phyloP scores from a whole-genome alignment of 2,113 vertebrate species.

The Chaetops frenatus region DNA sequence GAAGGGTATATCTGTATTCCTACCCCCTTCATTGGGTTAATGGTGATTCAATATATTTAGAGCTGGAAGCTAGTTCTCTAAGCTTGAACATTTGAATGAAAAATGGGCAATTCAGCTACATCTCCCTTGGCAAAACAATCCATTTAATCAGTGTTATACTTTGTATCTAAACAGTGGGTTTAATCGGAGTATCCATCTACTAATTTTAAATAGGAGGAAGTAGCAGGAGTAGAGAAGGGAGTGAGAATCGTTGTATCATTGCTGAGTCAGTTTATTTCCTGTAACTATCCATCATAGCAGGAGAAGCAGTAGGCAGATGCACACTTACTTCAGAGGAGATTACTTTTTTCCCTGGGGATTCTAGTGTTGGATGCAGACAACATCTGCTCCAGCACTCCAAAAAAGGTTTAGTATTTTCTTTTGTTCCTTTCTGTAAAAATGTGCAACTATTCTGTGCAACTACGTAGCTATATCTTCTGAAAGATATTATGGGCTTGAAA shows the following conservation, averaged over 20 bases:
- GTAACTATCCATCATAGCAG: slow-evolving; percentile 81
- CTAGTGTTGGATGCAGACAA: slow-evolving; percentile 61
- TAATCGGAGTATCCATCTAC: slow-evolving; percentile 82
- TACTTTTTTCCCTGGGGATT: slow-evolving; percentile 64
- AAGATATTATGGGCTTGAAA: not conserved
- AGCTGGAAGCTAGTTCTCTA: slow-evolving; percentile 73
- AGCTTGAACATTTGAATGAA: slow-evolving; percentile 77
- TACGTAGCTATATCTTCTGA: not conserved
- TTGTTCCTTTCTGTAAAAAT: not conserved
- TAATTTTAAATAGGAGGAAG: slow-evolving; percentile 76
- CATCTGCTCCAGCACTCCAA: slow-evolving; percentile 73
- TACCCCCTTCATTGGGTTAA: slow-evolving; percentile 72
- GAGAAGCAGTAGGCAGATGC: slow-evolving; percentile 75
- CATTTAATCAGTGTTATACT: slow-evolving; percentile 86
- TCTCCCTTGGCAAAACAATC: slow-evolving; percentile 76
- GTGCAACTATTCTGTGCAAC: not conserved
- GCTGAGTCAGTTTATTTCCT: slow-evolving; percentile 83
- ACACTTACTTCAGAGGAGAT: slow-evolving; percentile 60
- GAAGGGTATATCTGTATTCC: slow-evolving; percentile 40
- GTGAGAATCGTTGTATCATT: slow-evolving; percentile 55
- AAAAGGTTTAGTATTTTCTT: slow-evolving; percentile 56
- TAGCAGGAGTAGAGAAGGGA: slow-evolving; percentile 15
- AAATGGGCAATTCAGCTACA: slow-evolving; percentile 71
- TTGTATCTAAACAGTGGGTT: slow-evolving; percentile 86
- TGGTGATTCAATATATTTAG: slow-evolving; percentile 77